A percentile compares a stretch with the other conserved stretches of the same genome.
Evolutionary conservation across 2,888 invertebrate genomes (phyloP).

Genomic region (Entomobrya proxima): DNA sequence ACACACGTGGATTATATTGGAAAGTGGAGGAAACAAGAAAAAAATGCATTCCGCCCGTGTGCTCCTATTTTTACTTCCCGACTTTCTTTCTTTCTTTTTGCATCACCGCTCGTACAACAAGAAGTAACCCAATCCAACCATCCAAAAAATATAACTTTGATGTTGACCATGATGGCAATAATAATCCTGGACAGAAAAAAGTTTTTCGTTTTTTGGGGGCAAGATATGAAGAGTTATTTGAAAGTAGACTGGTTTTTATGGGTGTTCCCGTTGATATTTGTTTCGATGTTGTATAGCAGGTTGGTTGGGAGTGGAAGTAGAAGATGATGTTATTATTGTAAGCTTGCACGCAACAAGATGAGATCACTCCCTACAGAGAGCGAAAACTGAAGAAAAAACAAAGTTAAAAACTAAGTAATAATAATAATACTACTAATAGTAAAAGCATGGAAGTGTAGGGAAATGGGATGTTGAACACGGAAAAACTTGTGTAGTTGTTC

Average conservation of each 20-base stretch:
- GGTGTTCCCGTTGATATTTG: background rate
- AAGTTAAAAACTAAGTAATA: background rate
- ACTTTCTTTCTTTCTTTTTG: background rate
- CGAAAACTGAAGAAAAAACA: background rate
- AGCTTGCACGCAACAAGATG: slow-evolving; percentile 54
- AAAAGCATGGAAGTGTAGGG: background rate
- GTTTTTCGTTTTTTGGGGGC: too few relatives aligned
- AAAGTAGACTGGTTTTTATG: background rate
- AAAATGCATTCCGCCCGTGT: background rate
- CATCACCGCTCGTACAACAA: background rate
- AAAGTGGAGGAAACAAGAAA: background rate
- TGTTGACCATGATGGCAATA: background rate
- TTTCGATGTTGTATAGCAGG: background rate
- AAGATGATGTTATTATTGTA: slow-evolving; percentile 29
- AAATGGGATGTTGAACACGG: background rate
- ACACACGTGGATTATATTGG: background rate
- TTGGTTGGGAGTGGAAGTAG: background rate
- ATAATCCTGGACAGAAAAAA: background rate
- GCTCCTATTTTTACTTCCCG: background rate
- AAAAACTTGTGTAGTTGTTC: background rate
- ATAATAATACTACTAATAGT: background rate
- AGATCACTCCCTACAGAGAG: slow-evolving; percentile 40
- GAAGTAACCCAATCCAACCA: background rate
- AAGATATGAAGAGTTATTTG: background rate
- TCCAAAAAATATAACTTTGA: background rate